These are phyloP conservation scores for Fragum whitleyi DNA, from an alignment of 2,888 invertebrate genomes.

Conservation along the genomic window DNA sequence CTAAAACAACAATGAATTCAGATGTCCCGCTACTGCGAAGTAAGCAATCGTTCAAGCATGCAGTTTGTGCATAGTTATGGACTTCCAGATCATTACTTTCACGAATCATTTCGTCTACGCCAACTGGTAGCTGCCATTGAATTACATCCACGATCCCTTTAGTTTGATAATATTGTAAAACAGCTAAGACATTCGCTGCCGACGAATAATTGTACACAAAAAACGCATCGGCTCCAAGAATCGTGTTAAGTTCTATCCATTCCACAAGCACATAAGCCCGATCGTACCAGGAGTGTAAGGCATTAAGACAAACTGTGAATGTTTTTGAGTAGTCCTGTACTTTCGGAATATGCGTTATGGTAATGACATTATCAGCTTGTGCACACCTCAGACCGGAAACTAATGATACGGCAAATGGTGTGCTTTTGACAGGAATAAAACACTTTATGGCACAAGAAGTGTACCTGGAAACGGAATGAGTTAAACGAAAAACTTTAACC, in stretches of 20 bases:
- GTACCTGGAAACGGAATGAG: neutral
- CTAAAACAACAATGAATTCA: no score
- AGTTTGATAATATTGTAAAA: conserved; percentile 72
- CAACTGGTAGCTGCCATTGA: conserved; percentile 60
- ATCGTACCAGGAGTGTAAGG: conserved; percentile 71
- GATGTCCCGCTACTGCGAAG: conserved; percentile 72
- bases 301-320: conserved; percentile 72
- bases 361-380: neutral
- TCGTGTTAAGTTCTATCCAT: conserved; percentile 80
- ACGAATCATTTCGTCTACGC: neutral
- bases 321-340: neutral
- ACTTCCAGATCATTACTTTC: conserved; percentile 38
- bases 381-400: neutral
- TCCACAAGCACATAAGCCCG: conserved; percentile 79
- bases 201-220: conserved; percentile 79
- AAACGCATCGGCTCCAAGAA: conserved; percentile 80
- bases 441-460: no score
- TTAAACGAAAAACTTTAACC: no score
- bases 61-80: conserved; percentile 81
- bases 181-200: conserved; percentile 69
- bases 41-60: conserved; percentile 82
- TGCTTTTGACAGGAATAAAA: neutral
- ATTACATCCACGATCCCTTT: no score
- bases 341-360: neutral
- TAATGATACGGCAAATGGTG: neutral